These are phyloP conservation scores for Formica aserva DNA, from an alignment of 2,888 invertebrate species.

Conservation along the genomic window DNA sequence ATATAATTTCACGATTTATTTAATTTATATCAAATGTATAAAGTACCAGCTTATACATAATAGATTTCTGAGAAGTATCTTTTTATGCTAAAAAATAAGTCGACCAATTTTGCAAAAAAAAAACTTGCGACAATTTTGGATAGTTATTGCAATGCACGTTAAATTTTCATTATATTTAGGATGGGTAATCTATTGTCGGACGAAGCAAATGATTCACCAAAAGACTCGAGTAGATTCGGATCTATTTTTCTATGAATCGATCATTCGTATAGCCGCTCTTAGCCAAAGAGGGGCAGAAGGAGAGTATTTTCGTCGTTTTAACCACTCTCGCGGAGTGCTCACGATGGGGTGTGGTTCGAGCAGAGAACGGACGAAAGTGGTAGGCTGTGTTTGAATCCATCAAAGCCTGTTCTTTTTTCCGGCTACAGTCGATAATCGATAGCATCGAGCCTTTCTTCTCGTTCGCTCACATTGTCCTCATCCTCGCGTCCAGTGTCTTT, in stretches of 20 bases:
- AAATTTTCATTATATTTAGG: slow-evolving; percentile 4
- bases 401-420: slow-evolving; percentile 76
- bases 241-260: slow-evolving; percentile 53
- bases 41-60: too few relatives aligned
- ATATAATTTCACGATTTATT: neutral
- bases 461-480: neutral
- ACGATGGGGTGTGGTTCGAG: slow-evolving; percentile 73
- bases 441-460: slow-evolving; percentile 55
- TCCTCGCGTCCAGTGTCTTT: neutral
- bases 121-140: neutral
- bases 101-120: neutral
- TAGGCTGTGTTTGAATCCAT: slow-evolving; percentile 79
- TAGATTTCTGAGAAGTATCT: neutral
- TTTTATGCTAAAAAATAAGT: neutral
- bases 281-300: slow-evolving; percentile 13
- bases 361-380: slow-evolving; percentile 71
- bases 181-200: slow-evolving; percentile 29
- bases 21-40: neutral
- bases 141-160: slow-evolving; percentile 20
- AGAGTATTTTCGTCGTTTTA: slow-evolving; percentile 65
- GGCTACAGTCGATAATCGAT: slow-evolving; percentile 76
- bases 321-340: slow-evolving; percentile 69
- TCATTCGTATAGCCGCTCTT: slow-evolving; percentile 14
- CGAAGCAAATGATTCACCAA: slow-evolving; percentile 24
- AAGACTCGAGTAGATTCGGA: slow-evolving; percentile 24